Base-by-base conservation (phyloP, 2,113 vertebrate genomes). In the Sula dactylatra region DNA sequence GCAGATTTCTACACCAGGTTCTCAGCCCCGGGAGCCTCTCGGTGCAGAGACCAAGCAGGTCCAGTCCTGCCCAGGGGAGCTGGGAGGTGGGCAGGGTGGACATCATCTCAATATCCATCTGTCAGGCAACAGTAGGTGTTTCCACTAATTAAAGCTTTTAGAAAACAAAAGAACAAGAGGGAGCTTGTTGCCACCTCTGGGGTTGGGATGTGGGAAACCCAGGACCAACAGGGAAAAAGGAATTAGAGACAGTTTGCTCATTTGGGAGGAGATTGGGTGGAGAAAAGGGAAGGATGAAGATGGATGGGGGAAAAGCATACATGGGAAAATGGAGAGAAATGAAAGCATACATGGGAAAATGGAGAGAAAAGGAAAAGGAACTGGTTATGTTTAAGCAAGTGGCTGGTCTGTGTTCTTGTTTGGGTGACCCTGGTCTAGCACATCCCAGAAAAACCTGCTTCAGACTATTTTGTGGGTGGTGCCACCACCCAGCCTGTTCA, bases 251-350 rank as follows among this genome's bases (percentile, higher is more conserved):
- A 49, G 16, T 32, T 54, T 21, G 16, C 54, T 74, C 29, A 10
- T n/a, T 13, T 85, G 26, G 42, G 36, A 62, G 22, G 45, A 78
- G 14, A 29, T 19, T 27, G 26, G 19, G 10, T 16, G 18, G 58
- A 69, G 42, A 25, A 49, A 62, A 62, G 31, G 15, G 32, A 73
- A 71, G 16, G 52, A 25, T 36, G 19, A 21, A 19, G 45, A 9
- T 59, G 38, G 16, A 50, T 0, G 1, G 9, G 4, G 21, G 15
- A 40, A 50, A 64, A 47, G 9, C 10, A 6, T 7, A 4, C 31
- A 10, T 24, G 10, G 69, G n/a, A 34, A 45, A 82, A 54, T 7
- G 29, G 64, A 70, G 55, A 59, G 64, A n/a, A n/a, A n/a, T n/a
- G n/a, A 50, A 64, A 47, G 9, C 10, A 6, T 7, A 4, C 31